These are phyloP conservation scores for Esox lucius DNA, from an alignment of 2,797 vertebrate genomes.

Conservation along the genomic window DNA sequence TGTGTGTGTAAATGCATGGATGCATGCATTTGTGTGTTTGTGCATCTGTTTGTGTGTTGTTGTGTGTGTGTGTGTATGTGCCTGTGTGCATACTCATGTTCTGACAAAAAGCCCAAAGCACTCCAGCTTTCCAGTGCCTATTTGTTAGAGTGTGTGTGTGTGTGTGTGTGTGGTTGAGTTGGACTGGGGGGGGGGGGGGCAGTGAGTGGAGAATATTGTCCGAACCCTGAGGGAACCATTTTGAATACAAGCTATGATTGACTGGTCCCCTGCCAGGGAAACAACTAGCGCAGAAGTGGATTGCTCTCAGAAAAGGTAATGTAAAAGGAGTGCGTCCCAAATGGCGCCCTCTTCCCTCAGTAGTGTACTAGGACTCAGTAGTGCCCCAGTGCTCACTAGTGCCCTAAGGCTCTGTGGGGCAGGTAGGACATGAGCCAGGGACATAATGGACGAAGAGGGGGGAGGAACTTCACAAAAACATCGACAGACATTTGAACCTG, in stretches of 20 bases:
- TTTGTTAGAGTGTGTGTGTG: too few species aligned
- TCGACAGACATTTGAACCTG: not conserved
- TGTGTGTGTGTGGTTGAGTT: not conserved
- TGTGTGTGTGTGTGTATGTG: too few species aligned
- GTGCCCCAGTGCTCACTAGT: not conserved
- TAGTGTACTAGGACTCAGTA: not conserved
- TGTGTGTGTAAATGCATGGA: not conserved
- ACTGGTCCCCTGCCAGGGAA: constrained; percentile 43
- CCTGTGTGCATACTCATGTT: too few species aligned
- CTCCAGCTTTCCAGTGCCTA: too few species aligned
- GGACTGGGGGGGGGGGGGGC: constrained; percentile 23
- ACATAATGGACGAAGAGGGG: not conserved
- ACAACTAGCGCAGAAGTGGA: constrained; percentile 22
- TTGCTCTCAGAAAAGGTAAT: constrained; percentile 18
- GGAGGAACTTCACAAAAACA: too few species aligned
- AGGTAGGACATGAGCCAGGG: not conserved
- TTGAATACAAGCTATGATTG: constrained; percentile 45
- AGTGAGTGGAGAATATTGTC: constrained; percentile 43
- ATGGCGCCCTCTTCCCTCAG: not conserved
- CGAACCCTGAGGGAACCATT: constrained; percentile 51
- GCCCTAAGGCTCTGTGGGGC: not conserved
- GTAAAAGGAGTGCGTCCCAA: constrained; percentile 3
- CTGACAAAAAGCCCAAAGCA: too few species aligned
- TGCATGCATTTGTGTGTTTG: too few species aligned
- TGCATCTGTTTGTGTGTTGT: too few species aligned